Base-by-base conservation (phyloP, 2,888 invertebrate genomes). In the Ectemnius lituratus region DNA sequence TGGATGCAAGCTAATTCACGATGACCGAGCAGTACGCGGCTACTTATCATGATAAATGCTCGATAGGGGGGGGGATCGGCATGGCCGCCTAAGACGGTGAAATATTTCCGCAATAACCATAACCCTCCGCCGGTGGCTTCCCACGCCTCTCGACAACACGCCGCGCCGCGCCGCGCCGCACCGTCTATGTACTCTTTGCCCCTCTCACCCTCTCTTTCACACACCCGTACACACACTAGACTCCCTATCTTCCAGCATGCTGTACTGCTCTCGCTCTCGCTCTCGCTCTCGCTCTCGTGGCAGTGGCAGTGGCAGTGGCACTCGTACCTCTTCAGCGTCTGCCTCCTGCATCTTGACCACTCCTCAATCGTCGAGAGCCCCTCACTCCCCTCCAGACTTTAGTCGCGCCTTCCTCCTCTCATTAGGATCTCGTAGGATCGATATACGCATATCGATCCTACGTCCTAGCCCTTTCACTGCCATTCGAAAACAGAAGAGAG, bases 91-190 rank as follows among this genome's bases (percentile, higher is more conserved):
- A 85, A 87, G 85, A 85, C 85, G 85, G 78, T 89, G 84, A 87
- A 88, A 86, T 88, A 88, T 88, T 87, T 88, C 85, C 82, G 79
- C 84, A 85, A 87, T 88, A 83, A 82, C 79, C 78, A 75, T 86
- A 86, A 84, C 80, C 84, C 84, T 84, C 78, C 79, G 67, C 16
- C 23, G 23, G 23, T 67, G 71, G 73, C 86, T 88, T 88, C 88
- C 88, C 88, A 88, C 88, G 88, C 88, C 82, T 83, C 75, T 76
- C 77, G 74, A 58, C 71, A 66, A 63, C 57, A 56, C 73, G 28
- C 58, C 61, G 28, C 61, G 16, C n/a, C n/a, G n/a, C n/a, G n/a
- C n/a, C n/a, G n/a, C n/a, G n/a, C n/a, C n/a, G n/a, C n/a, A n/a
- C n/a, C 2, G 47, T 47, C 47, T 13, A 2, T 16, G 16, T 52